phyloP scores from a whole-genome alignment of 2,113 vertebrate species.

The Mus pahari region DNA sequence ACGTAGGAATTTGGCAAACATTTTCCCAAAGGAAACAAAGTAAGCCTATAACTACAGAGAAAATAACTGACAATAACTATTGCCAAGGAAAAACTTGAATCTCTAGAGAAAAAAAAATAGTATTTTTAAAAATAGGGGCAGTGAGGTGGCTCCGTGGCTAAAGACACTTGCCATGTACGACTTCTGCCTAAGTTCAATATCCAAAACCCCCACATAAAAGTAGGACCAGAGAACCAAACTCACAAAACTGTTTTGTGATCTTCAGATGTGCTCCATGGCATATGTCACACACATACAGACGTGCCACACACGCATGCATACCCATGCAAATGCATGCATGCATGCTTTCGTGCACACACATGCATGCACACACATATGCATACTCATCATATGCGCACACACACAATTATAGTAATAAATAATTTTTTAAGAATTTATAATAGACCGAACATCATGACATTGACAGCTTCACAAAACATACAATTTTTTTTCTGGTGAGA shows the following conservation, averaged over 20 bases:
- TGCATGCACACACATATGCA: neutral
- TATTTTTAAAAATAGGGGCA: neutral
- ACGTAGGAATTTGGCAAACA: neutral
- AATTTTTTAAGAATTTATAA: neutral
- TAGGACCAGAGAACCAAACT: neutral
- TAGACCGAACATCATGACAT: neutral
- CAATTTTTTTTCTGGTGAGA: constrained; percentile 11
- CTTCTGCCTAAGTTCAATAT: neutral
- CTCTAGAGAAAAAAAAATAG: constrained; percentile 48
- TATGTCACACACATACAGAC: neutral
- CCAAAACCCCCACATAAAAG: neutral
- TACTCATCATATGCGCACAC: neutral
- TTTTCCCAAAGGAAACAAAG: neutral
- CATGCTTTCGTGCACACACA: neutral
- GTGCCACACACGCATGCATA: neutral
- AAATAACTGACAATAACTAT: constrained; percentile 8
- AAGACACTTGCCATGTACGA: neutral
- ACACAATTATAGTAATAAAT: neutral
- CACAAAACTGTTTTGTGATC: neutral
- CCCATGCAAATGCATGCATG: too few relatives aligned
- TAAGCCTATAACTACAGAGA: neutral
- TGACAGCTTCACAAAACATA: constrained; percentile 35
- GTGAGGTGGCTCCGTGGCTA: neutral
- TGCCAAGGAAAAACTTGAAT: constrained; percentile 59
- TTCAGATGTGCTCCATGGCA: neutral